phyloP scores from a whole-genome alignment of 2,797 vertebrate genomes.

The Rhinophrynus dorsalis region DNA sequence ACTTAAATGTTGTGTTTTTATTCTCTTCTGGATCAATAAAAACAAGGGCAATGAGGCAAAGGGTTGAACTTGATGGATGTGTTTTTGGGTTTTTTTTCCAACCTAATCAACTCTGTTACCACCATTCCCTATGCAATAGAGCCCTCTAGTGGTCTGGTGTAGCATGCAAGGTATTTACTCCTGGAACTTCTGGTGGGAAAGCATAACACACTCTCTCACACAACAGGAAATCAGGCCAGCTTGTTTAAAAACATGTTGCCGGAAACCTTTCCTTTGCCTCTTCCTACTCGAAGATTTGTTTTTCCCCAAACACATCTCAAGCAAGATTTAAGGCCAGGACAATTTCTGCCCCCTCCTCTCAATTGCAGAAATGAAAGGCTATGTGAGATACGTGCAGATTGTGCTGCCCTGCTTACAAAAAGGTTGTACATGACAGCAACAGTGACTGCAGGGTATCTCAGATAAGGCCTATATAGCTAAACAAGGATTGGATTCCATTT shows the following conservation, averaged over 20 bases:
- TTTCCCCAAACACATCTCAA: constrained; percentile 33
- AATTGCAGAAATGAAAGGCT: not conserved
- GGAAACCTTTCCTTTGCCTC: constrained; percentile 44
- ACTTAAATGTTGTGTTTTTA: too few relatives aligned
- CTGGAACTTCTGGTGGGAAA: constrained; percentile 28
- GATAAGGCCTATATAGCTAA: too few relatives aligned
- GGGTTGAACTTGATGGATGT: too few relatives aligned
- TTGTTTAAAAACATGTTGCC: constrained; percentile 45
- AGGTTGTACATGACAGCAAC: too few relatives aligned
- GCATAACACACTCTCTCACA: not conserved
- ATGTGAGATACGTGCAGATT: not conserved
- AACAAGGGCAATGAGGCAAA: too few relatives aligned
- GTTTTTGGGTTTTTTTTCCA: too few relatives aligned
- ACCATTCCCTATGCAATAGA: too few relatives aligned
- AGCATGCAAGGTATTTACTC: not conserved
- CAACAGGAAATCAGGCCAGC: constrained; percentile 45
- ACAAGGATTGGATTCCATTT: too few relatives aligned
- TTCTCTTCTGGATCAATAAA: too few relatives aligned
- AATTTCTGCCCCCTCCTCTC: not conserved
- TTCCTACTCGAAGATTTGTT: constrained; percentile 39
- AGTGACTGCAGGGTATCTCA: too few relatives aligned
- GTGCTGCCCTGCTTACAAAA: not conserved
- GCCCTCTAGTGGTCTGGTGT: constrained; percentile 1
- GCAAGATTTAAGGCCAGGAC: constrained; percentile 16
- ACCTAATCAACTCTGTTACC: too few relatives aligned